Evolutionary conservation across 2,797 vertebrate species (phyloP), one percentile per base, ranked within the genome.

Genomic region (Lateolabrax maculatus): DNA sequence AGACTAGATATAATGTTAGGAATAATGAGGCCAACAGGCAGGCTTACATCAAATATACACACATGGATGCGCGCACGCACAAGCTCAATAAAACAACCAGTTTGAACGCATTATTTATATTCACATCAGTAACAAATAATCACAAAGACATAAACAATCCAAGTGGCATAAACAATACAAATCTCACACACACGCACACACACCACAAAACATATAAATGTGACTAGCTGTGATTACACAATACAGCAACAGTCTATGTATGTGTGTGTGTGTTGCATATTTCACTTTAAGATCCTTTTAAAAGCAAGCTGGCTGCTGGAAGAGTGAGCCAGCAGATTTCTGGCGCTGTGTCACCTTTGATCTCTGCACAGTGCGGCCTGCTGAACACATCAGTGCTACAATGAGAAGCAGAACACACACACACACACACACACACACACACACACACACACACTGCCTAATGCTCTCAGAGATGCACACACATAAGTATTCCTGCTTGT

Each of bases 301-400:
- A 84, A 86, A 87, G 73, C 51, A 34, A 36, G 41, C 55, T 39
- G 77, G 73, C 84, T 85, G 83, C 73, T 76, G 49, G 19, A 80
- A 31, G 84, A 90, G 72, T 86, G 89, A 90, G 77, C 58, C 83
- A 87, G 83, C 83, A 89, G 53, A 90, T 87, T 91, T 85, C 76
- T 84, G 80, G 82, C 75, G 1, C 76, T 65, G 60, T 34, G 46
- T 90, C 88, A 89, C 80, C 84, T 90, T 89, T 90, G 83, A 93
- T 86, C 85, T 87, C 62, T 0, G 43, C 70, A 67, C 84, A 88
- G 68, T 13, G 48, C 6, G 0, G 78, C 80, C 87, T 86, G 86
- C 75, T 84, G 80, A 89, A 86, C 75, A 81, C 48, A 83, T 85
- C 84, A 83, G 75, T 13, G 51, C 71, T 11, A 51, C 74, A 71